Evolutionary conservation across 2,113 vertebrate species (phyloP).

Genomic region (Lucifuga dentata): DNA sequence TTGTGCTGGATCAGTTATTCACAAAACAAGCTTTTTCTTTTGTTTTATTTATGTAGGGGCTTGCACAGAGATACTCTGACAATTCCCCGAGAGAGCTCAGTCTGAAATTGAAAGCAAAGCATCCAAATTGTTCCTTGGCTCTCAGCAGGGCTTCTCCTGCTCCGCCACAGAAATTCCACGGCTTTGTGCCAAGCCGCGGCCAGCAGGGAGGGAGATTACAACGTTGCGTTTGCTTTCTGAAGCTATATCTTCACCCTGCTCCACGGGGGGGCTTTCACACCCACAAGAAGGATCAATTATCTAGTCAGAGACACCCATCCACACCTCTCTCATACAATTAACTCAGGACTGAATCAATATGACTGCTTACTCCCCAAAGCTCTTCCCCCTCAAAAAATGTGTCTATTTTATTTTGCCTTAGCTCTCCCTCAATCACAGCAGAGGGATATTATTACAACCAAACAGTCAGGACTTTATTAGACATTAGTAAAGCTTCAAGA

Average conservation of each 20-base stretch:
- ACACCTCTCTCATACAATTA: constrained; percentile 62
- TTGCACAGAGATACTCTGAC: constrained; percentile 12
- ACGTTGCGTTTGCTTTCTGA: constrained; percentile 54
- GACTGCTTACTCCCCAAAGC: constrained; percentile 30
- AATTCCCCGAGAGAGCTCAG: constrained; percentile 34
- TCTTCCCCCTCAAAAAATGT: constrained; percentile 35
- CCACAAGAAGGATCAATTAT: constrained; percentile 75
- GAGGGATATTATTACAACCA: constrained; percentile 19
- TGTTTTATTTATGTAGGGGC: background rate
- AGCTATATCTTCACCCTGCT: constrained; percentile 59
- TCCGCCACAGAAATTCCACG: constrained; percentile 48
- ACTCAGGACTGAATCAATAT: constrained; percentile 45
- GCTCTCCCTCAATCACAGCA: constrained; percentile 14
- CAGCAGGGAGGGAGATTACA: constrained; percentile 56
- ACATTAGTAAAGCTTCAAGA: constrained; percentile 32
- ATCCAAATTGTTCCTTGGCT: constrained; percentile 63
- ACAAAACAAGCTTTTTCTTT: background rate
- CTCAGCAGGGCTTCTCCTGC: constrained; percentile 63
- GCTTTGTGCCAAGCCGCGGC: constrained; percentile 26
- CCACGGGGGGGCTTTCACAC: constrained; percentile 67
- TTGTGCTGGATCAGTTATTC: constrained; percentile 20
- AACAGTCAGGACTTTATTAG: constrained; percentile 53
- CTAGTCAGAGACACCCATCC: constrained; percentile 58
- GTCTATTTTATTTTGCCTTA: constrained; percentile 10
- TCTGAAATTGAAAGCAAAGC: constrained; percentile 62